phyloP scores from a whole-genome alignment of 1,140 invertebrate species.

The Drosophila murphyi region DNA sequence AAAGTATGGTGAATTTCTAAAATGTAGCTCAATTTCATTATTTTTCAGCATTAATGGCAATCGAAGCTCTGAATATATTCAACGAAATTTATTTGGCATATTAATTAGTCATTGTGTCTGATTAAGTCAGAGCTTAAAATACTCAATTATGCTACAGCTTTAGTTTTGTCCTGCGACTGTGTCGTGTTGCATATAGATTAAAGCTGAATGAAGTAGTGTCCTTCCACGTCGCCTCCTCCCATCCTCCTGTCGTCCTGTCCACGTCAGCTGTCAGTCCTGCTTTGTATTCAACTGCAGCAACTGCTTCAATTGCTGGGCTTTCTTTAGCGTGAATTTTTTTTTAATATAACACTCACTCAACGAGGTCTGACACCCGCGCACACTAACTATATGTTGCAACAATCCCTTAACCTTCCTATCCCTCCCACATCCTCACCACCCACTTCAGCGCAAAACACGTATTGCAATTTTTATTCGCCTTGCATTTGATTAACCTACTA shows the following conservation, averaged over 20 bases:
- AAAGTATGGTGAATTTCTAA: too few species aligned
- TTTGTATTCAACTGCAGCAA: conserved; percentile 36
- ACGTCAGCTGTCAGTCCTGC: conserved; percentile 71
- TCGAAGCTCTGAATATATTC: too few species aligned
- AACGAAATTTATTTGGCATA: too few species aligned
- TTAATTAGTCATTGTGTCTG: too few species aligned
- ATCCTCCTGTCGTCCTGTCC: conserved; percentile 50
- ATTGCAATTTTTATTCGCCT: conserved; percentile 41
- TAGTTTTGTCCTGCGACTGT: conserved; percentile 31
- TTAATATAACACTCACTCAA: conserved; percentile 67
- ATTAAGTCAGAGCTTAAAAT: too few species aligned
- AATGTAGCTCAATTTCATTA: too few species aligned
- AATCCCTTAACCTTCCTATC: neutral
- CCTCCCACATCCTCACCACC: too few species aligned
- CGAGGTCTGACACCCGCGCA: conserved; percentile 45
- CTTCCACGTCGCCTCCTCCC: neutral
- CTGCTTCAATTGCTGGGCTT: conserved; percentile 24
- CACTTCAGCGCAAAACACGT: neutral
- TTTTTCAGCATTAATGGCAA: too few species aligned
- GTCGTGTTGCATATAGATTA: conserved; percentile 26
- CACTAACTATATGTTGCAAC: conserved; percentile 57
- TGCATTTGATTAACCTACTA: conserved; percentile 82
- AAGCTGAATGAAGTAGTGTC: conserved; percentile 21
- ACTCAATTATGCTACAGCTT: neutral
- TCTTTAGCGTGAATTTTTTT: conserved; percentile 49